Conservation (phyloP, 2,113 vertebrate genomes). For the Rutilus rutilus region DNA sequence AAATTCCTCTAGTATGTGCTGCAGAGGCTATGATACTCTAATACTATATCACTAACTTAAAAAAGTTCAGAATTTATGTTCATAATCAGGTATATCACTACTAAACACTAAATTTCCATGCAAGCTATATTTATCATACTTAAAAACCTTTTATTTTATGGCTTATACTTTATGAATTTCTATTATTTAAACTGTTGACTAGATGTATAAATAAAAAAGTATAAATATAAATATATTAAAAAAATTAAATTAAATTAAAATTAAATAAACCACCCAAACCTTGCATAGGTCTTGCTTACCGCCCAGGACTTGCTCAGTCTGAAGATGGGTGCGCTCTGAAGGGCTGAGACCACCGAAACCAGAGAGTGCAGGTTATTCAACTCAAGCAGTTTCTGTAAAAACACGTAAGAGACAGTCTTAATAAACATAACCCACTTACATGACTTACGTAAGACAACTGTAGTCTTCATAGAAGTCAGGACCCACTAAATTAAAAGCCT, state of each 20-base stretch:
- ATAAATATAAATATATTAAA: too few relatives aligned
- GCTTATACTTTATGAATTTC: background rate
- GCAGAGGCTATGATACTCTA: background rate
- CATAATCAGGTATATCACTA: background rate
- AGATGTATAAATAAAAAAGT: too few relatives aligned
- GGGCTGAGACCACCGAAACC: constrained; percentile 93
- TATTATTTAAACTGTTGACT: background rate
- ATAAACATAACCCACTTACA: background rate
- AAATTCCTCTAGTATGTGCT: background rate
- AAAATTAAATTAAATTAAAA: background rate
- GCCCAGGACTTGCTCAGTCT: constrained; percentile 96
- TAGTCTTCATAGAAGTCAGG: background rate
- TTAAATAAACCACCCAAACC: background rate
- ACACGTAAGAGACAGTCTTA: constrained; percentile 17
- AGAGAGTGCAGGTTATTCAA: constrained; percentile 95
- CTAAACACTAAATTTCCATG: background rate
- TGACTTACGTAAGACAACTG: background rate
- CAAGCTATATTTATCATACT: background rate
- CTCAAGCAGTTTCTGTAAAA: constrained; percentile 89
- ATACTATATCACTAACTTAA: background rate
- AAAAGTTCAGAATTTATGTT: background rate
- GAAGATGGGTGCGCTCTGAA: constrained; percentile 96
- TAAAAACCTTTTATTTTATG: background rate
- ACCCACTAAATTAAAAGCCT: background rate
- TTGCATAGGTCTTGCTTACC: constrained; percentile 75